Conservation (phyloP, 1,140 invertebrate species). For the Amphibalanus amphitrite region DNA sequence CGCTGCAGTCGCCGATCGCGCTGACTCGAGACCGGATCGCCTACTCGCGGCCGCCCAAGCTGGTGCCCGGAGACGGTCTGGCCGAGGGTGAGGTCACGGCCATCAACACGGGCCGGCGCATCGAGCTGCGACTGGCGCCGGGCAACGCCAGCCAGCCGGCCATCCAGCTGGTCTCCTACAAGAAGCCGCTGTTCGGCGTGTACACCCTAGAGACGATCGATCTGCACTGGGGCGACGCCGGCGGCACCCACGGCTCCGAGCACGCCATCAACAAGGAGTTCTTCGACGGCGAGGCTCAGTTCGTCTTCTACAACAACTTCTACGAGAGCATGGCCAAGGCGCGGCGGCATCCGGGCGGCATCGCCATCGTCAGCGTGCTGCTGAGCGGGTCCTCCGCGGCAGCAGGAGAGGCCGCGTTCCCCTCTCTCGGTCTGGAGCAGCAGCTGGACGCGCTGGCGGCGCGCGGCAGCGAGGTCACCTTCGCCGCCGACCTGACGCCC, state of each 20-base stretch:
- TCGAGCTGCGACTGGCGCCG: not conserved
- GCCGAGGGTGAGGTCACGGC: not conserved
- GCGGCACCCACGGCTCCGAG: not conserved
- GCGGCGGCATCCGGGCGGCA: not conserved
- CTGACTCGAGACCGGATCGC: not conserved
- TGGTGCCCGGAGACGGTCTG: not conserved
- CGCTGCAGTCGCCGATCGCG: not conserved
- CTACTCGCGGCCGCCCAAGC: not conserved
- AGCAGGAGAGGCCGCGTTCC: not conserved
- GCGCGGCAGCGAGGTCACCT: not conserved
- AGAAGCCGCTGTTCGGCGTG: not conserved
- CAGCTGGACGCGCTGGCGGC: not conserved
- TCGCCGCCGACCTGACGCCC: not conserved
- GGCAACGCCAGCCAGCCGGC: not conserved
- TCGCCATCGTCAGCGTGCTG: not conserved
- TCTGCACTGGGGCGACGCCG: not conserved
- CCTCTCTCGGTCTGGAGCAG: not conserved
- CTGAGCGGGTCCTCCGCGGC: not conserved
- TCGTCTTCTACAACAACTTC: not conserved
- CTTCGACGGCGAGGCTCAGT: not conserved
- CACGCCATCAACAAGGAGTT: not conserved
- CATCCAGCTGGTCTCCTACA: not conserved
- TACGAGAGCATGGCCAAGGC: not conserved
- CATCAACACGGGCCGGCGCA: not conserved
- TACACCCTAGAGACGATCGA: not conserved